Base-by-base conservation (phyloP, 1,140 invertebrate genomes). In the Papilio machaon region DNA sequence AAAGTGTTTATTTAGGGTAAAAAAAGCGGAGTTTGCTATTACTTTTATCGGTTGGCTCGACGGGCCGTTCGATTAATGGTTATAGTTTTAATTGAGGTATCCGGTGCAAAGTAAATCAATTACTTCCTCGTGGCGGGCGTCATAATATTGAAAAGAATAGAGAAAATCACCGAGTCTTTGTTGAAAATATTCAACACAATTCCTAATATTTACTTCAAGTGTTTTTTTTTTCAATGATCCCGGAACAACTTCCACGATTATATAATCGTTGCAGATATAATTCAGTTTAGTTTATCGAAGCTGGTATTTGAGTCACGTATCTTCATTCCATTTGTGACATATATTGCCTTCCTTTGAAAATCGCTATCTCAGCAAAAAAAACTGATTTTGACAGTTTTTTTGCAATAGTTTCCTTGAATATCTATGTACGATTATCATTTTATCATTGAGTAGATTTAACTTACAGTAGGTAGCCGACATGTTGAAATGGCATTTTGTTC, bases 91-190 rank as follows among this genome's bases (percentile, higher is more conserved):
- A 43, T 46, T 73, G 35, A 23, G 73, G 64, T 43, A 47, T 67
- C 64, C 43, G 47, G 46, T 47, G 46, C 73, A 75, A 75, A 75
- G 73, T 75, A 75, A 75, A 75, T 75, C 73, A 75, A 75, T 75
- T 75, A 75, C 43, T 19, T 30, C n/a, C 46, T 52, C 73, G 43
- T 47, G 11, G 46, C 47, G 7, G 73, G 43, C 73, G 46, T 49
- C 47, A 75, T 67, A 67, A 67, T 30, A 67, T 67, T 67, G 11
- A 35, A 67, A 67, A 35, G 9, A 35, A 67, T 35, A 13, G 64
- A 2, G 38, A 15, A 23, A 35, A 30, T 67, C 64, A 13, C 6
- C 11, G 64, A 67, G 23, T 5, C 30, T 35, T 67, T 67, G 30
- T 67, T 67, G 9, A 11, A 64, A 58, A n/a, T 58, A 19, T 58